These are phyloP conservation scores for Piprites chloris DNA, from an alignment of 2,113 vertebrate species.

Conservation along the genomic window DNA sequence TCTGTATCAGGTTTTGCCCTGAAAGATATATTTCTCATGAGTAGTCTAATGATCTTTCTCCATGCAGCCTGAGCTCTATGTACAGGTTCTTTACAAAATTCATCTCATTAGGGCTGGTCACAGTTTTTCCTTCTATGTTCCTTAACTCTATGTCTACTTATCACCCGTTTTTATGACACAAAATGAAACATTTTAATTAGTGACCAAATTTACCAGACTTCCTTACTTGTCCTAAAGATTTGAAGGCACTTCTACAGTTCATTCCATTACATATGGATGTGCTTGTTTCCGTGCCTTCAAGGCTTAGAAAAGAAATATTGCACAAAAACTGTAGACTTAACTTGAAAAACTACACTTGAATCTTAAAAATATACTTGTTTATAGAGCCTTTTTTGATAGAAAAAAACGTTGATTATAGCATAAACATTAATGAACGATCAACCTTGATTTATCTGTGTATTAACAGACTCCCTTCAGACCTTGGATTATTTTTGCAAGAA, in stretches of 20 bases:
- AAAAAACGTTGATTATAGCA: neutral
- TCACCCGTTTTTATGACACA: neutral
- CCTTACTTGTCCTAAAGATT: neutral
- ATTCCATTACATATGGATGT: neutral
- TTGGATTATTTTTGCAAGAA: neutral
- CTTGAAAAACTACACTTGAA: neutral
- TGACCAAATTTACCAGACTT: neutral
- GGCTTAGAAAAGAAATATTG: neutral
- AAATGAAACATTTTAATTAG: neutral
- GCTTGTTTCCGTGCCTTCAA: neutral
- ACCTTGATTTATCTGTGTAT: neutral
- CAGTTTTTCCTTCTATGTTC: neutral
- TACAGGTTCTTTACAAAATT: neutral
- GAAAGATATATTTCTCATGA: neutral
- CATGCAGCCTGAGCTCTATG: neutral
- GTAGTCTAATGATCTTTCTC: neutral
- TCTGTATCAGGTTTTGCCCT: slow-evolving; percentile 27
- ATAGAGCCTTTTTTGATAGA: neutral
- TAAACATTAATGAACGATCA: neutral
- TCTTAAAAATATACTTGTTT: neutral
- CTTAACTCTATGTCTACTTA: neutral
- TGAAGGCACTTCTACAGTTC: neutral
- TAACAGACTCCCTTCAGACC: neutral
- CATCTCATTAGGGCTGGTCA: neutral
- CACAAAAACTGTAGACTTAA: neutral